Evolutionary conservation across 2,888 invertebrate genomes (phyloP), one percentile per base, ranked within the genome.

Genomic region (Chaitophorus viminalis): DNA sequence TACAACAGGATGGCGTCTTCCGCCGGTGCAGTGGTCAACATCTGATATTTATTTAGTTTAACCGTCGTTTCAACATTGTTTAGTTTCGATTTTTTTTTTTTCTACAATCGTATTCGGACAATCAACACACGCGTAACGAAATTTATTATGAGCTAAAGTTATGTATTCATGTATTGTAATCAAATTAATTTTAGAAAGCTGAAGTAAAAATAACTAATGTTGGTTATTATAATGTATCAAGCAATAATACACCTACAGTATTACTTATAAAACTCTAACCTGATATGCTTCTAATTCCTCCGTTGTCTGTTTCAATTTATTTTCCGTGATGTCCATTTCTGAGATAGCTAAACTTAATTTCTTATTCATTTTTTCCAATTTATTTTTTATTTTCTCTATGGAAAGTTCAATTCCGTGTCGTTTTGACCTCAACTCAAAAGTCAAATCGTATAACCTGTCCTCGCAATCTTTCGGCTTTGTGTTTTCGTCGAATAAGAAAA

Each of bases 61-160:
- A 95, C 93, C 4, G 94, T 93, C 88, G 94, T 93, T 82, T 95
- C 94, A 5, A 97, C 94, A 88, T 96, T 94, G 90, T 97, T 97
- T 91, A 98, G 91, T 91, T 95, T 93, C 89, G 93, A 93, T 91
- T 97, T 97, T 91, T 95, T 94, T 91, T 94, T 94, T 90, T 93
- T 92, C 95, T 96, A 75, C 1, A 75, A 75, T 36, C 18, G 9
- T 8, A 65, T 25, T 21, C 4, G 65, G n/a, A 65, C 1, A 11
- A 6, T 25, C 25, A 39, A 60, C 25, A 60, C 18, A 60, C n/a
- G 25, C 1, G n/a, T 9, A 25, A n/a, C 6, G 6, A 65, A 65
- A 25, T n/a, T n/a, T 65, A 21, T 5, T 8, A 65, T 65, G n/a
- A n/a, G n/a, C n/a, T n/a, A n/a, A n/a, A n/a, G n/a, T n/a, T n/a